Conservation (phyloP, 2,888 invertebrate species). For the Hypselothyrea guttata region DNA sequence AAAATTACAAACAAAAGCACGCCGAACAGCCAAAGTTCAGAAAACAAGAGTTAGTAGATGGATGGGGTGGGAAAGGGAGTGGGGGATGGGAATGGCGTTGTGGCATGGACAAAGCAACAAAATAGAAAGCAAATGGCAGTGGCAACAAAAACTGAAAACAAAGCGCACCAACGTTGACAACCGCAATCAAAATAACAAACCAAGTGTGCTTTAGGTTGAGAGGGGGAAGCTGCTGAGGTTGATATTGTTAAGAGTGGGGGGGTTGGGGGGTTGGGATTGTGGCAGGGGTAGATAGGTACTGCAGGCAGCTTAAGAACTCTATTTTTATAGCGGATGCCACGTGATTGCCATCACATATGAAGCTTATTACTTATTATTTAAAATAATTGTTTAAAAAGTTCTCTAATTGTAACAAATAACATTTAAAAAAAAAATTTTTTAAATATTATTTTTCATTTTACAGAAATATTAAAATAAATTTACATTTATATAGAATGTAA, state of each 20-base stretch:
- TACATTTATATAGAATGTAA: too few species aligned
- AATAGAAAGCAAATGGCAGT: slow-evolving; percentile 9
- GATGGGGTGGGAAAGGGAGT: background rate
- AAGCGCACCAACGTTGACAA: slow-evolving; percentile 60
- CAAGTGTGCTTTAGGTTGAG: slow-evolving; percentile 16
- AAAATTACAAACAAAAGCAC: slow-evolving; percentile 56
- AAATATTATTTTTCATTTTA: background rate
- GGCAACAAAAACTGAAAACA: slow-evolving; percentile 20
- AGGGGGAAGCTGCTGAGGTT: background rate
- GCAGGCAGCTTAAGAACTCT: too few species aligned
- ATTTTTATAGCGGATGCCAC: background rate
- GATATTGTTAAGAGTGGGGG: background rate
- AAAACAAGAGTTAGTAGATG: slow-evolving; percentile 1
- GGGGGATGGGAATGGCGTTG: too few species aligned
- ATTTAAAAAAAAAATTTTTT: background rate
- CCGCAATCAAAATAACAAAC: slow-evolving; percentile 68
- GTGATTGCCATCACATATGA: background rate
- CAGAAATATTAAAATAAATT: background rate
- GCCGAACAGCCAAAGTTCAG: slow-evolving; percentile 46
- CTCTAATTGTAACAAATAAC: background rate
- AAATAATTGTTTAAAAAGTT: background rate
- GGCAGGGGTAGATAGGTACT: too few species aligned
- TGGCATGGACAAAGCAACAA: background rate
- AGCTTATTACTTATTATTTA: background rate
- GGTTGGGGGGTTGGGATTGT: too few species aligned